Conservation (phyloP, 2,888 invertebrate species). For the Drosophila nigricruria region DNA sequence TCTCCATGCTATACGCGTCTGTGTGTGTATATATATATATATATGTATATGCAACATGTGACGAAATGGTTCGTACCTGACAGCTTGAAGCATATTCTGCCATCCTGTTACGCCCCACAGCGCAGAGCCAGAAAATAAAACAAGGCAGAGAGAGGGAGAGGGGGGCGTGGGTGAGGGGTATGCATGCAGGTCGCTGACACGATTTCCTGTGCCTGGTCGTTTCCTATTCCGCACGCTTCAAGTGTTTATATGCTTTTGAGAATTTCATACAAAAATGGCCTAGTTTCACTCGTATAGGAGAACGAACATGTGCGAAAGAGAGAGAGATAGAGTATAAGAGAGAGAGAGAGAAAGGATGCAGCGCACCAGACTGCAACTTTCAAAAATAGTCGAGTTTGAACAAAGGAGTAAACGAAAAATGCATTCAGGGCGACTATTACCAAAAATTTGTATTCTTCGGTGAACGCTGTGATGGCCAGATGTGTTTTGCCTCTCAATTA, state of each 20-base stretch:
- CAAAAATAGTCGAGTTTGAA: neutral
- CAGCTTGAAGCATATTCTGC: conserved; percentile 16
- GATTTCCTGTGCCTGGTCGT: conserved; percentile 25
- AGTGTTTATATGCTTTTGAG: conserved; percentile 45
- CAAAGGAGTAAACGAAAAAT: neutral
- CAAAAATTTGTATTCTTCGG: neutral
- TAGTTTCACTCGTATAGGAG: conserved; percentile 26
- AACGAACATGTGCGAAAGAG: neutral
- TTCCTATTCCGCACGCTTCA: conserved; percentile 35
- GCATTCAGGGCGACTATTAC: neutral
- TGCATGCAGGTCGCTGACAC: conserved; percentile 8
- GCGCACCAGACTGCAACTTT: neutral
- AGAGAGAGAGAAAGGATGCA: neutral
- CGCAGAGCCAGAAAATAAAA: conserved; percentile 1
- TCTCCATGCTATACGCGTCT: conserved; percentile 18
- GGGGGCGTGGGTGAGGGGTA: neutral
- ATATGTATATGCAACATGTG: conserved; percentile 67
- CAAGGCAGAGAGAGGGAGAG: neutral
- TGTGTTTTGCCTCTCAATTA: neutral
- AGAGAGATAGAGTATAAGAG: neutral
- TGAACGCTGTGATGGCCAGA: neutral
- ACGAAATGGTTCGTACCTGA: conserved; percentile 40
- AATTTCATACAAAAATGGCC: conserved; percentile 50
- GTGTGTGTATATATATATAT: neutral
- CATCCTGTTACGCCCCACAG: conserved; percentile 14